Evolutionary conservation across 2,797 vertebrate species (phyloP), one percentile per base, ranked within the genome.

Genomic region (Ispidina lecontei): DNA sequence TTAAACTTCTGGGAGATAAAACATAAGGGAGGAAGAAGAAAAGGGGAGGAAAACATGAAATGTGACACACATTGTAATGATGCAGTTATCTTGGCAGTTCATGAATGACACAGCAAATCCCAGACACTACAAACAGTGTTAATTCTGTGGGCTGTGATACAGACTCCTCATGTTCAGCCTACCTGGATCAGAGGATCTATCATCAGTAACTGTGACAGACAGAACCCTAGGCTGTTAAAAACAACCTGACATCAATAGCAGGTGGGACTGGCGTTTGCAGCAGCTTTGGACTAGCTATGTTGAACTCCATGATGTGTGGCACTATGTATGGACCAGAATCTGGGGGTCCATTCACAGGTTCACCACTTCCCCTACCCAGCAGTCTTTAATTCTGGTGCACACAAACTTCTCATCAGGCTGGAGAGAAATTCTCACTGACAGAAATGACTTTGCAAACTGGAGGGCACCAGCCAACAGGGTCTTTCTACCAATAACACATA

Each of bases 61-160:
- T 69, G 39, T 93, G 73, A 83, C 70, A 46, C 64, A 77, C 21
- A 47, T 65, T 62, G 82, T 71, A 77, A 14, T 78, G 88, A 87
- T 87, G 87, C 55, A 64, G 75, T 90, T 85, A 65, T 93, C 73
- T 59, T 92, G 70, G 62, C 88, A 92, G 91, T 60, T 81, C 85
- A 60, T 92, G 75, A 94, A 79, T 92, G 84, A 35, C 78, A 71
- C 90, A 52, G 75, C 83, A 91, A 95, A 92, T 73, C 71, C 68
- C 62, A 95, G 86, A 62, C n/a, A 51, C 54, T 82, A 69, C 31
- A 70, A 73, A 56, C 8, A 41, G 52, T 37, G 51, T n/a, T 94
- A 79, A 79, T 84, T 96, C 69, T 89, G 91, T 31, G 12, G 82
- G 88, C 78, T 83, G 75, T 44, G 81, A 63, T 85, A 49, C 31